Conservation (phyloP, 1,140 invertebrate genomes). For the Pogonognathellus flavescens region DNA sequence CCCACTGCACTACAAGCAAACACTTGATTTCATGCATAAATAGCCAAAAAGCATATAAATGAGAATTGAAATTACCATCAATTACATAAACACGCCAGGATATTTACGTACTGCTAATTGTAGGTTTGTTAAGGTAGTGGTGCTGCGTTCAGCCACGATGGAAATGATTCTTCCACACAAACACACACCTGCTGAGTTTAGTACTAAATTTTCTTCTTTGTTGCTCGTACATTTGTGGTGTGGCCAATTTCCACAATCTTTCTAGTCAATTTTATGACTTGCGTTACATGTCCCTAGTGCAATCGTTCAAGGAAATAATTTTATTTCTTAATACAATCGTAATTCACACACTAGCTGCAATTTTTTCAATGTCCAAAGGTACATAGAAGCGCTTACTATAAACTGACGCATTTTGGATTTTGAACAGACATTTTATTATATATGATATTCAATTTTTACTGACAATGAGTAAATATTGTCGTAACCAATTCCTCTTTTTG, state of each 20-base stretch:
- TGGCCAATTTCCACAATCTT: neutral
- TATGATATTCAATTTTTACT: too few relatives aligned
- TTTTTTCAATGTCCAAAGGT: too few relatives aligned
- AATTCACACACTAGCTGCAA: neutral
- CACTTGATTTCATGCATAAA: constrained; percentile 29
- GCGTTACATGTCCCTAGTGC: neutral
- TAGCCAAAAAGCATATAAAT: constrained; percentile 29
- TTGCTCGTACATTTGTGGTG: neutral
- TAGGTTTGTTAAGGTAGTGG: neutral
- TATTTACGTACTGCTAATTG: constrained; percentile 27
- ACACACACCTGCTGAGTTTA: constrained; percentile 14
- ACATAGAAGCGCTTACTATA: too few relatives aligned
- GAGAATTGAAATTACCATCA: constrained; percentile 6
- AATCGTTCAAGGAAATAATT: neutral
- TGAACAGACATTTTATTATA: too few relatives aligned
- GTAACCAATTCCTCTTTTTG: too few relatives aligned
- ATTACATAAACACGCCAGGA: constrained; percentile 9
- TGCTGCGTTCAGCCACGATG: too few relatives aligned
- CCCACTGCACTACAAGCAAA: neutral
- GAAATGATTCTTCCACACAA: too few relatives aligned
- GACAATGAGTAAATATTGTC: too few relatives aligned
- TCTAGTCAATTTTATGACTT: neutral
- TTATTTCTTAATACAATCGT: constrained; percentile 17
- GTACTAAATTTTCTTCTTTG: too few relatives aligned
- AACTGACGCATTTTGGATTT: too few relatives aligned